These are phyloP conservation scores for Carposina sasakii DNA, from an alignment of 1,140 invertebrate genomes.

Conservation along the genomic window DNA sequence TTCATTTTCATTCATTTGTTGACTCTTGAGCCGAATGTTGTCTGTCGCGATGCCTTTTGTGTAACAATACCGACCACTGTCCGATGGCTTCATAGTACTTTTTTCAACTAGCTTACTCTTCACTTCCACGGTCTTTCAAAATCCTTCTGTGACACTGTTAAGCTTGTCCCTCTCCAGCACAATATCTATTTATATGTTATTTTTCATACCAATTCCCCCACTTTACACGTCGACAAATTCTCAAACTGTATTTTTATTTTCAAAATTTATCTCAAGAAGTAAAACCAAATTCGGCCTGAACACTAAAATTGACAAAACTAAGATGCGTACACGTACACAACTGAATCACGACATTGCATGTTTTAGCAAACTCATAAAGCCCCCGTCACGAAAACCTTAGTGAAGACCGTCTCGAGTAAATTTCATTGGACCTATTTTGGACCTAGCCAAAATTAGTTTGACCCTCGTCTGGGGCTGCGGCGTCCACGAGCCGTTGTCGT, in stretches of 20 bases:
- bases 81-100: slow-evolving; percentile 49
- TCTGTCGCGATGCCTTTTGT: slow-evolving; percentile 55
- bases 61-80: slow-evolving; percentile 39
- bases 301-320: slow-evolving; percentile 33
- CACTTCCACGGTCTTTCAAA: slow-evolving; percentile 48
- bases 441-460: slow-evolving; percentile 36
- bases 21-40: slow-evolving; percentile 56
- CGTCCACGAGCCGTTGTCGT: slow-evolving; percentile 8
- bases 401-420: slow-evolving; percentile 61
- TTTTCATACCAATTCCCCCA: slow-evolving; percentile 36
- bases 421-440: slow-evolving; percentile 37
- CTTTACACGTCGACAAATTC: slow-evolving; percentile 38
- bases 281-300: slow-evolving; percentile 45
- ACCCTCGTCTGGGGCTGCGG: slow-evolving; percentile 56
- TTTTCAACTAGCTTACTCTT: slow-evolving; percentile 44
- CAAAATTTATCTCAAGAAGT: slow-evolving; percentile 26
- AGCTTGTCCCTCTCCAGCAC: slow-evolving; percentile 63
- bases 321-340: slow-evolving; percentile 50
- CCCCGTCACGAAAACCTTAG: slow-evolving; percentile 66
- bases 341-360: slow-evolving; percentile 64
- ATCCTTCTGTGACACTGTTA: slow-evolving; percentile 50
- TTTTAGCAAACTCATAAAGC: slow-evolving; percentile 63
- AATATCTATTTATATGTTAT: too few relatives aligned
- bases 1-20: slow-evolving; percentile 65
- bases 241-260: slow-evolving; percentile 21